Evolutionary conservation across 2,888 invertebrate genomes (phyloP), one percentile per base, ranked within the genome.

Genomic region (Protodeltote pygarga): DNA sequence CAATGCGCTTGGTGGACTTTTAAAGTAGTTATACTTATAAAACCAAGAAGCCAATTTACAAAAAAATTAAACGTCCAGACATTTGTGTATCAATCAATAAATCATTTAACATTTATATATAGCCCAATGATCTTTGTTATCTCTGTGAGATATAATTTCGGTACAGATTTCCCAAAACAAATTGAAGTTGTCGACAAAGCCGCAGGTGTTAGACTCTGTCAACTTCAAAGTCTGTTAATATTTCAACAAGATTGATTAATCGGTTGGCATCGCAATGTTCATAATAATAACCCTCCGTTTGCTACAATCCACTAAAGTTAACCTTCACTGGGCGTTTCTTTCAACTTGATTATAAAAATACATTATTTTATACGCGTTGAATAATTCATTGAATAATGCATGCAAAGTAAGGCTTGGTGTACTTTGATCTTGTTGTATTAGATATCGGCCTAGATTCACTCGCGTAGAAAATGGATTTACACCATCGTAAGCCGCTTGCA

Each of bases 241-340:
- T 59, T 50, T 53, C 59, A 50, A 34, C 11, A 48, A 42, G 50
- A 65, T 65, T 42, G 33, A 59, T 54, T 25, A 32, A 27, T 19
- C 4, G 23, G 11, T 24, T 11, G 9, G 16, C 31, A 17, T 27
- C 13, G 24, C 4, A 41, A 10, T 11, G 41, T 47, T 25, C 44
- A 46, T 42, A 35, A 47, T 44, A 39, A 47, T 34, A 45, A 31
- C 10, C 32, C 14, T 19, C 20, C 32, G 13, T 19, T 27, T 37
- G 25, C n/a, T n/a, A 34, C 34, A 8, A 3, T 14, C 23, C 15
- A 25, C 24, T 2, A 11, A 24, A 25, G 34, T 15, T 45, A 21
- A 38, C 19, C 21, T 33, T 20, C 13, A 11, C 15, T 20, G 16
- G 8, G 2, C 21, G 20, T 14, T 9, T 9, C n/a, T 4, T 61